phyloP scores from a whole-genome alignment of 2,797 vertebrate species.

The Artibeus lituratus region DNA sequence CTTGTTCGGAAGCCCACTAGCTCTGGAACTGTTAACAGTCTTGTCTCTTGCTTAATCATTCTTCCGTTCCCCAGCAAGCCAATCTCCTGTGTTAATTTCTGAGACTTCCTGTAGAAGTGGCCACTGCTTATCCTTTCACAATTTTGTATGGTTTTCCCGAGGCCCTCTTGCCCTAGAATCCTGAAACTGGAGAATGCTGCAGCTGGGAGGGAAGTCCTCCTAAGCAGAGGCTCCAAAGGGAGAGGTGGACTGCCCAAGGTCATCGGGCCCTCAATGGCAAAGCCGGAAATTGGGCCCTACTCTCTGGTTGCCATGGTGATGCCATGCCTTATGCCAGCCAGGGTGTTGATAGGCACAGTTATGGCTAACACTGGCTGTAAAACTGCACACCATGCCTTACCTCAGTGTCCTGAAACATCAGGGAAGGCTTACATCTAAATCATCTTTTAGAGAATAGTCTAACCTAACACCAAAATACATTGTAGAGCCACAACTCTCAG shows the following conservation, averaged over 20 bases:
- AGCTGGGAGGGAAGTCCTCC: neutral
- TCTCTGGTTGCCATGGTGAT: neutral
- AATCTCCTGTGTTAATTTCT: constrained; percentile 57
- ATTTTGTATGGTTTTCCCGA: neutral
- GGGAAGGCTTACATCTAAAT: neutral
- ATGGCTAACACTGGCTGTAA: neutral
- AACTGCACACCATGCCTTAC: neutral
- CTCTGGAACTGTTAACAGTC: constrained; percentile 27
- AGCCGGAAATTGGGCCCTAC: neutral
- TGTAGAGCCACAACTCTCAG: neutral
- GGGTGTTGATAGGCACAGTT: too few species aligned
- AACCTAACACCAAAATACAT: neutral
- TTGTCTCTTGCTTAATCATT: constrained; percentile 73
- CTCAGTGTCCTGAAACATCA: neutral
- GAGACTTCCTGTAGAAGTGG: constrained; percentile 71
- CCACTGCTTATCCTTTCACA: neutral
- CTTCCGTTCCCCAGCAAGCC: constrained; percentile 53
- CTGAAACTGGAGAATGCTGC: neutral
- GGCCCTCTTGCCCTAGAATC: too few species aligned
- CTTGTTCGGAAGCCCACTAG: neutral
- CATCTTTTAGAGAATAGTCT: neutral
- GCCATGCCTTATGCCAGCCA: neutral
- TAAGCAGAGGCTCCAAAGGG: neutral
- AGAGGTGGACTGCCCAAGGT: neutral
- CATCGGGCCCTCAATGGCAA: neutral